These are phyloP conservation scores for Tokudaia tokunoshimensis DNA, from an alignment of 2,797 vertebrate species.

Conservation along the genomic window DNA sequence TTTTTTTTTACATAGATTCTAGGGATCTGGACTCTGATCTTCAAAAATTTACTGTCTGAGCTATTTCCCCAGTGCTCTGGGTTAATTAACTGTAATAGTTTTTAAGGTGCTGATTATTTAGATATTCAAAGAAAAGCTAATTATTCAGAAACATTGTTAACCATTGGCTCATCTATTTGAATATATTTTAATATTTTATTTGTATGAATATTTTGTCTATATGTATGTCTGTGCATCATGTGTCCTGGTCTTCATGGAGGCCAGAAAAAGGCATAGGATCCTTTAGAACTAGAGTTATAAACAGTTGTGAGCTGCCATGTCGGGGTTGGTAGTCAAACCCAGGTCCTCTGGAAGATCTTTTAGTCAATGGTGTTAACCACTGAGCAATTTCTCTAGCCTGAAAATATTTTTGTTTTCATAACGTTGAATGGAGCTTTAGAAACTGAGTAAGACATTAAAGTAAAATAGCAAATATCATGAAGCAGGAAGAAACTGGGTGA, in stretches of 20 bases:
- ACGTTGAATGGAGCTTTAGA: slow-evolving; percentile 6
- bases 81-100: not conserved
- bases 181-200: not conserved
- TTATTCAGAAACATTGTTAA: slow-evolving; percentile 19
- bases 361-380: not conserved
- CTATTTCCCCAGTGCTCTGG: not conserved
- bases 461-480: not conserved
- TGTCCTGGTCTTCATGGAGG: not conserved
- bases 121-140: not conserved
- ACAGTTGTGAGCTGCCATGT: too few species aligned
- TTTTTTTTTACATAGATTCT: not conserved
- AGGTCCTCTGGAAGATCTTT: not conserved
- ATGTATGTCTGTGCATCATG: not conserved
- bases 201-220: not conserved
- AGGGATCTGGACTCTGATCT: not conserved
- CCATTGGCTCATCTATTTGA: not conserved
- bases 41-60: not conserved
- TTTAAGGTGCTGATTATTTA: not conserved
- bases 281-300: not conserved
- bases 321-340: not conserved
- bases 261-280: not conserved
- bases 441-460: not conserved
- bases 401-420: not conserved
- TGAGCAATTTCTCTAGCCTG: not conserved
- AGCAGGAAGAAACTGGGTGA: not conserved